phyloP scores from a whole-genome alignment of 2,888 invertebrate genomes.

The Acanthosoma haemorrhoidale region DNA sequence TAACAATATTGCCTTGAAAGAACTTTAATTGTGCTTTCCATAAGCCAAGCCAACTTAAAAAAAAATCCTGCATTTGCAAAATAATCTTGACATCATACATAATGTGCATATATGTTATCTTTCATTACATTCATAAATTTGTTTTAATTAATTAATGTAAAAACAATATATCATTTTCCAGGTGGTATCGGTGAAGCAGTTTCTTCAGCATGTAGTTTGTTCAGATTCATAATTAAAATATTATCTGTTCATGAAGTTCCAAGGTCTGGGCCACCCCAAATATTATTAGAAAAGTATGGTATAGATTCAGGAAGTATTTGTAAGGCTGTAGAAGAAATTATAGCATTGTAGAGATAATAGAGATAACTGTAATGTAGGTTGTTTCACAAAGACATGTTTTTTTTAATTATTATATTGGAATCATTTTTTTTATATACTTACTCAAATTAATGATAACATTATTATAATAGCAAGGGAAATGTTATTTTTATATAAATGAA shows the following conservation, averaged over 20 bases:
- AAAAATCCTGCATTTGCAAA: too few species aligned
- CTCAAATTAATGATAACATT: too few species aligned
- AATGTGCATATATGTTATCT: background rate
- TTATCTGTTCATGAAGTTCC: slow-evolving; percentile 79
- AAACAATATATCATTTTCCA: too few species aligned
- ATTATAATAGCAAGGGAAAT: too few species aligned
- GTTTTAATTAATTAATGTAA: too few species aligned
- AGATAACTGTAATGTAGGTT: background rate
- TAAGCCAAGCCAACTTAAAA: too few species aligned
- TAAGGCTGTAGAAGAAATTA: slow-evolving; percentile 53
- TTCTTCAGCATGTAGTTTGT: slow-evolving; percentile 66
- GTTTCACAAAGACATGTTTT: background rate
- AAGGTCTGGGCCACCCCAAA: slow-evolving; percentile 84
- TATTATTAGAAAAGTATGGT: slow-evolving; percentile 81
- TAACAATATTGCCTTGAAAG: too few species aligned
- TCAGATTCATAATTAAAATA: slow-evolving; percentile 65
- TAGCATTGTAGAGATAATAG: background rate
- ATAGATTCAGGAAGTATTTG: slow-evolving; percentile 77
- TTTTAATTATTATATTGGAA: background rate
- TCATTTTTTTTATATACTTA: too few species aligned
- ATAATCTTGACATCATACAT: too few species aligned
- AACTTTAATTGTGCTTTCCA: too few species aligned
- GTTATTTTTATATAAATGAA: too few species aligned
- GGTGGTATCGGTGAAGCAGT: slow-evolving; percentile 97
- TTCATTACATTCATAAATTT: background rate